phyloP scores from a whole-genome alignment of 1,140 invertebrate species.

The Belonocnema kinseyi region DNA sequence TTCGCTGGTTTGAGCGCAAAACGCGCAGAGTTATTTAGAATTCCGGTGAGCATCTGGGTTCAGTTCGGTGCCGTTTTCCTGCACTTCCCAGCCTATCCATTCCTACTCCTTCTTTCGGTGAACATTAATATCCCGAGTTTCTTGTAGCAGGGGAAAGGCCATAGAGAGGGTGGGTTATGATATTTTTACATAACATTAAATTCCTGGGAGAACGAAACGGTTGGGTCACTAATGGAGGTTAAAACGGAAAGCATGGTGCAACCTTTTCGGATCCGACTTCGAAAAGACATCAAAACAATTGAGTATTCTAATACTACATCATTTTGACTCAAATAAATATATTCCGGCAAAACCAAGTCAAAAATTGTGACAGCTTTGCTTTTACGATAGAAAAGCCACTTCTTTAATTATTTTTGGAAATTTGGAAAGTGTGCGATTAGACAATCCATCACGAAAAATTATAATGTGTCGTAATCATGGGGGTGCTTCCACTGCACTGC shows the following conservation, averaged over 20 bases:
- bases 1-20: slow-evolving; percentile 58
- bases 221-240: slow-evolving; percentile 71
- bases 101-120: slow-evolving; percentile 49
- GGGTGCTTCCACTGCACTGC: too few species aligned
- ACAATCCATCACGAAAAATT: too few species aligned
- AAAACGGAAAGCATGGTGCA: slow-evolving; percentile 62
- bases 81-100: slow-evolving; percentile 54
- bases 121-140: slow-evolving; percentile 67
- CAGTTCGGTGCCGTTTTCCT: slow-evolving; percentile 58
- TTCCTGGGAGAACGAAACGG: slow-evolving; percentile 50
- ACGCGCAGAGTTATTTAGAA: slow-evolving; percentile 70
- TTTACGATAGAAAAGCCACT: too few species aligned
- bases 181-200: slow-evolving; percentile 74
- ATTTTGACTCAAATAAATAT: too few species aligned
- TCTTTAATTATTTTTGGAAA: too few species aligned
- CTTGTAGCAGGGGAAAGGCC: slow-evolving; percentile 37
- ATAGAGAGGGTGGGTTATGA: slow-evolving; percentile 42
- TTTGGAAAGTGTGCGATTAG: too few species aligned
- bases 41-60: slow-evolving; percentile 70
- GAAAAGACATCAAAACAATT: neutral
- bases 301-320: too few species aligned
- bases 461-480: too few species aligned
- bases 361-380: too few species aligned
- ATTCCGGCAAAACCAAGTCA: too few species aligned
- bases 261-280: neutral